Evolutionary conservation across 2,797 vertebrate genomes (phyloP), one percentile per base, ranked within the genome.

Genomic region (Simalia tracyae): DNA sequence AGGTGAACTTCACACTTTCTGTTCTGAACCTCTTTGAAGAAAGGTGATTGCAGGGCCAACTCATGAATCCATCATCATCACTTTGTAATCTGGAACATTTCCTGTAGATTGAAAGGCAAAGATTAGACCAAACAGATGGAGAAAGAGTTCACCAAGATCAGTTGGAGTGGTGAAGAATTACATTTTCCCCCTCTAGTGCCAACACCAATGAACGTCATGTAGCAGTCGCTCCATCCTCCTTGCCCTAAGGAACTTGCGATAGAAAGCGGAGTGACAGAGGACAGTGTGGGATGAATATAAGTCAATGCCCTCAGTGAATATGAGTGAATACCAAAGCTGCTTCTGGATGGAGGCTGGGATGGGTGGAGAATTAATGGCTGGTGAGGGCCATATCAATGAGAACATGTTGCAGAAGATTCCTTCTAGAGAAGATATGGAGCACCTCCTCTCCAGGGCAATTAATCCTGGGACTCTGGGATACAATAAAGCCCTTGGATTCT

Each of bases 401-500:
- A 54, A 54, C 50, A 54, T 10, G 8, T 81, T 81, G 36, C 36
- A 46, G 31, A 12, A 24, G 46, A 46, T 46, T 54, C 36, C 42
- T 81, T 46, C 42, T 5, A 42, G 36, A 46, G 72, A 81, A 81
- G 72, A 9, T 46, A 81, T 1, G 36, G 36, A 81, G 36, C 8
- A 22, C 36, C 36, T 46, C 72, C 50, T 8, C 50, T 54, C 50
- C 8, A 84, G 10, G 93, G 91, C 50, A 91, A 95, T 96, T 95
- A 95, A 95, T 95, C 92, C 91, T 89, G 86, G 91, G 92, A 88
- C 61, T 94, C 68, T 24, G 87, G 94, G 95, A 81, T 92, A 88
- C 92, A 91, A 88, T 84, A 95, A 93, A 95, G 68, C 88, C 90
- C 90, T 95, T 92, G 56, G 46, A 94, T 92, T 46, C 4, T 19